Base-by-base conservation (phyloP, 2,113 vertebrate genomes). In the Tetraodon nigroviridis region DNA sequence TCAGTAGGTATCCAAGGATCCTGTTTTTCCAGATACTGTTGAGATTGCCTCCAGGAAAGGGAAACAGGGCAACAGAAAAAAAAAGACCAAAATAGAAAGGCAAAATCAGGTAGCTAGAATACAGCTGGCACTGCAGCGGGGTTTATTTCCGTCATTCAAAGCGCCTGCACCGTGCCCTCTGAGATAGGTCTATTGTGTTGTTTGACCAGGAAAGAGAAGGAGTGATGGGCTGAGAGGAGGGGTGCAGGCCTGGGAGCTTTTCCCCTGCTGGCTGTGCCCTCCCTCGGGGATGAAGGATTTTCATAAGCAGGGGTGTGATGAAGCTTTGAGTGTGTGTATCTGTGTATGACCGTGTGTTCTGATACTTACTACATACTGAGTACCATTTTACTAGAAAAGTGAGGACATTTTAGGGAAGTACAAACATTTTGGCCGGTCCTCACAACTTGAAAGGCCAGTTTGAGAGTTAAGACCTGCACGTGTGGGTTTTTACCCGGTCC, bases 1-100 rank as follows among this genome's bases (percentile, higher is more conserved):
- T 29, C 70, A 65, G 69, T 73, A 57, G 67, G 71, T 56, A 48
- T 32, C 57, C 71, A 72, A 41, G 76, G 72, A 79, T 81, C 76
- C 77, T 86, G 81, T 87, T 86, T 84, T 75, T 82, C 67, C 83
- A 85, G 71, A 84, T 81, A 68, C 77, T 71, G 69, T 52, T 59
- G 60, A 79, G 75, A 86, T 76, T 74, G 73, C 75, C 24, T 19
- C 53, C 81, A 85, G 87, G 86, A 90, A 91, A 83, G 53, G 88
- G 86, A 90, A 90, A 69, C 75, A 24, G 47, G 11, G 41, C 51
- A 20, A 21, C 21, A 41, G 19, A 20, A n/a, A 46, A 51, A 54
- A n/a, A 66, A 71, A 56, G 59, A 58, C 59, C 40, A 57, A 76
- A 70, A 73, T 55, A 72, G 57, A 60, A 24, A 19, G 64, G 55